These are phyloP conservation scores for Eupeodes corollae DNA, from an alignment of 1,140 invertebrate genomes.

Conservation along the genomic window DNA sequence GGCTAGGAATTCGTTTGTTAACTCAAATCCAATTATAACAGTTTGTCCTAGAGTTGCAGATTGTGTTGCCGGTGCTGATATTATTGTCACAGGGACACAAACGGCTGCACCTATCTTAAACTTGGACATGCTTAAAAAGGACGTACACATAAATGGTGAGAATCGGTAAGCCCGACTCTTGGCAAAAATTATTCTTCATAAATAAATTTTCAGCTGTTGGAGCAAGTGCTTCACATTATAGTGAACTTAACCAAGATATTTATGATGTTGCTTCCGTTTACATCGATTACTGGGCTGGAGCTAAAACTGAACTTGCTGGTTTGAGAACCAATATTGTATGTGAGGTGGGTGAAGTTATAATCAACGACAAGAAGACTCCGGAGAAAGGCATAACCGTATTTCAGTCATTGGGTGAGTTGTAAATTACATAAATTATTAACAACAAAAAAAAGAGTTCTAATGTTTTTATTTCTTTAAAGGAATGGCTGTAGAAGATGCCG, in stretches of 20 bases:
- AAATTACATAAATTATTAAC: neutral
- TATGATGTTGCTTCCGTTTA: conserved; percentile 32
- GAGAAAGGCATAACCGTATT: conserved; percentile 14
- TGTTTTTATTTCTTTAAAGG: conserved; percentile 9
- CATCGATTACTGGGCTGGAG: conserved; percentile 34
- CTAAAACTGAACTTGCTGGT: conserved; percentile 30
- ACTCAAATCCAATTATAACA: too few relatives aligned
- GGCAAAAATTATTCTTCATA: too few relatives aligned
- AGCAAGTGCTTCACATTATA: conserved; percentile 29
- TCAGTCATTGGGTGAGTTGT: conserved; percentile 21
- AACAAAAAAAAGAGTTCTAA: neutral
- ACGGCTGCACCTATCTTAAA: too few relatives aligned
- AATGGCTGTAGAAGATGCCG: conserved; percentile 27
- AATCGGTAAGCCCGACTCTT: too few relatives aligned
- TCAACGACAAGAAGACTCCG: conserved; percentile 6
- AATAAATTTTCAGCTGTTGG: conserved; percentile 39
- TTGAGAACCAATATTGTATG: conserved; percentile 23
- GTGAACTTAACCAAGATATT: conserved; percentile 32
- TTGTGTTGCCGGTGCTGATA: too few relatives aligned
- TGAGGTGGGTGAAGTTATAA: conserved; percentile 35
- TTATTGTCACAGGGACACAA: too few relatives aligned
- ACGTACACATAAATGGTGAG: too few relatives aligned
- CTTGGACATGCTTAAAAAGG: too few relatives aligned
- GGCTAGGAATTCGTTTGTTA: too few relatives aligned
- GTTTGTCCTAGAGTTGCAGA: too few relatives aligned